Evolutionary conservation across 2,888 invertebrate genomes (phyloP).

Genomic region (Heliconius sara): DNA sequence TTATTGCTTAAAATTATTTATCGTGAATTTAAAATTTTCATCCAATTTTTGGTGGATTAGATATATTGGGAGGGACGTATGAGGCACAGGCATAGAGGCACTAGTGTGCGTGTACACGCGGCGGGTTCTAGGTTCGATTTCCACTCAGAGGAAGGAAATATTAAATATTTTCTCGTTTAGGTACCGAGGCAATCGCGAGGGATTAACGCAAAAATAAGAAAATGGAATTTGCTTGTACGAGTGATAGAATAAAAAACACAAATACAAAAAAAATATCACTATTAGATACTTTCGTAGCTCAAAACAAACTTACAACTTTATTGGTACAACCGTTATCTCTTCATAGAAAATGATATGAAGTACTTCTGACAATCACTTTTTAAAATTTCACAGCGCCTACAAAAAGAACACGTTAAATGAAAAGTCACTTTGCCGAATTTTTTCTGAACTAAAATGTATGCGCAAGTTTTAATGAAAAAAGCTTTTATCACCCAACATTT

Average conservation of each 20-base stretch:
- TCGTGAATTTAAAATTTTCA: too few species aligned
- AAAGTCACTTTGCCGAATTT: conserved; percentile 25
- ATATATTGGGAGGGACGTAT: too few species aligned
- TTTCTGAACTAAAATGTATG: conserved; percentile 20
- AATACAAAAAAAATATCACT: background rate
- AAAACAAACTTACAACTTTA: background rate
- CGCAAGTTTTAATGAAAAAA: conserved; percentile 25
- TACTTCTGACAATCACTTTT: conserved; percentile 41
- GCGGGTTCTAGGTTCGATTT: too few species aligned
- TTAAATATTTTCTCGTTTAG: too few species aligned
- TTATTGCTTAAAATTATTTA: too few species aligned
- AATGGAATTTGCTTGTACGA: too few species aligned
- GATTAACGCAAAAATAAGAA: too few species aligned
- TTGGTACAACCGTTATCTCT: background rate
- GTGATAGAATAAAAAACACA: background rate
- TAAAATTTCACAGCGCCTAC: conserved; percentile 36
- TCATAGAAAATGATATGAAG: conserved; percentile 30
- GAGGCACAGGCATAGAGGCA: too few species aligned
- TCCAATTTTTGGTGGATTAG: too few species aligned
- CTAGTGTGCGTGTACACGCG: too few species aligned
- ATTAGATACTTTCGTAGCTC: background rate
- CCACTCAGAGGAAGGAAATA: too few species aligned
- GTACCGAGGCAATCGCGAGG: too few species aligned
- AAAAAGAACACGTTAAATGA: conserved; percentile 37
- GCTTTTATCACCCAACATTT: conserved; percentile 22